phyloP scores from a whole-genome alignment of 2,888 invertebrate genomes.

The Heliconius sara region DNA sequence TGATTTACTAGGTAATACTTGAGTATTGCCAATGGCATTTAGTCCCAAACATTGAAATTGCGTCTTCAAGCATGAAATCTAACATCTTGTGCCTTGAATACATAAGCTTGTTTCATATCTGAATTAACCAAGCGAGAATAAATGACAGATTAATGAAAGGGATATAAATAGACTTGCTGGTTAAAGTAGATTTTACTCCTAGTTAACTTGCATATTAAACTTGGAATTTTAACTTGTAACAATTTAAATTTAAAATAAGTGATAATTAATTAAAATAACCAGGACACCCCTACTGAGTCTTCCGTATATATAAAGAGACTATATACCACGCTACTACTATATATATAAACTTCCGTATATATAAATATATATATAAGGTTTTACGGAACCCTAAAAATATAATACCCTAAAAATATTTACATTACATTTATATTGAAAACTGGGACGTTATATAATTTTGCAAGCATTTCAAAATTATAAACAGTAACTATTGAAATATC shows the following conservation, averaged over 20 bases:
- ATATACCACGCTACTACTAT: too few species aligned
- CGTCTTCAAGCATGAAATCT: constrained; percentile 16
- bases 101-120: constrained; percentile 7
- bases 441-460: background rate
- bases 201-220: background rate
- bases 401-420: too few species aligned
- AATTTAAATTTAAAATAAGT: background rate
- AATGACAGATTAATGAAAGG: constrained; percentile 1
- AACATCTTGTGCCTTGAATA: constrained; percentile 7
- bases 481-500: background rate
- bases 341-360: too few species aligned
- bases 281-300: too few species aligned
- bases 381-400: too few species aligned
- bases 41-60: constrained; percentile 21
- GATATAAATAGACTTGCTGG: background rate
- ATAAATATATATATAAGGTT: too few species aligned
- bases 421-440: background rate
- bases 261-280: background rate
- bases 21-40: constrained; percentile 21
- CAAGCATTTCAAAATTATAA: background rate
- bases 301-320: too few species aligned
- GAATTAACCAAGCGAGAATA: constrained; percentile 12
- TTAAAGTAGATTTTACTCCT: background rate
- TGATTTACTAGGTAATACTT: constrained; percentile 12
- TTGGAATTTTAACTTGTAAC: background rate